phyloP scores from a whole-genome alignment of 2,113 vertebrate genomes.

The Rhinogobius similis region DNA sequence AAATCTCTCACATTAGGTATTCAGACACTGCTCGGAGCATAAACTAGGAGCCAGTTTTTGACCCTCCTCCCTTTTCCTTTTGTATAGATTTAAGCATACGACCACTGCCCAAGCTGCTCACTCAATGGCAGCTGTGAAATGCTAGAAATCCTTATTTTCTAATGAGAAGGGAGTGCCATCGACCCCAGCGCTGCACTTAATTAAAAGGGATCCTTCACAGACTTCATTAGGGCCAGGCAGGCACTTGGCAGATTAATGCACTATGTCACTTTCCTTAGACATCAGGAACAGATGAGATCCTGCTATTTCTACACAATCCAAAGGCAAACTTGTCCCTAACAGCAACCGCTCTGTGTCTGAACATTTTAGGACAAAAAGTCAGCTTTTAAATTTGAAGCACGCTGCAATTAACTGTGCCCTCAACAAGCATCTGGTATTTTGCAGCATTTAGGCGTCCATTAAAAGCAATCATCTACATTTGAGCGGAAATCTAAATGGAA shows the following conservation, averaged over 20 bases:
- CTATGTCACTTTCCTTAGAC: slow-evolving; percentile 69
- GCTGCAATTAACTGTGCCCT: slow-evolving; percentile 67
- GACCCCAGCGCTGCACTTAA: slow-evolving; percentile 73
- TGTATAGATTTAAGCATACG: slow-evolving; percentile 50
- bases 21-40: slow-evolving; percentile 44
- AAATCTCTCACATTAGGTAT: slow-evolving; percentile 47
- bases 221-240: slow-evolving; percentile 78
- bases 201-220: slow-evolving; percentile 80
- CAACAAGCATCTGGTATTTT: slow-evolving; percentile 55
- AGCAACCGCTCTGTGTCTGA: slow-evolving; percentile 15
- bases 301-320: slow-evolving; percentile 27
- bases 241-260: slow-evolving; percentile 73
- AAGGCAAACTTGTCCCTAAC: slow-evolving; percentile 33
- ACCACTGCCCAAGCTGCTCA: slow-evolving; percentile 47
- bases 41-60: slow-evolving; percentile 40
- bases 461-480: slow-evolving; percentile 65
- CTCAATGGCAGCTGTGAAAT: slow-evolving; percentile 64
- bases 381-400: slow-evolving; percentile 50
- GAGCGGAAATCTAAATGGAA: slow-evolving; percentile 55
- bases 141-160: slow-evolving; percentile 62
- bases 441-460: slow-evolving; percentile 66
- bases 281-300: slow-evolving; percentile 59
- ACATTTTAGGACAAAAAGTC: slow-evolving; percentile 6
- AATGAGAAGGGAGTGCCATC: slow-evolving; percentile 73
- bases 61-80: slow-evolving; percentile 33